Conservation (phyloP, 2,888 invertebrate genomes). For the Aricia artaxerxes region DNA sequence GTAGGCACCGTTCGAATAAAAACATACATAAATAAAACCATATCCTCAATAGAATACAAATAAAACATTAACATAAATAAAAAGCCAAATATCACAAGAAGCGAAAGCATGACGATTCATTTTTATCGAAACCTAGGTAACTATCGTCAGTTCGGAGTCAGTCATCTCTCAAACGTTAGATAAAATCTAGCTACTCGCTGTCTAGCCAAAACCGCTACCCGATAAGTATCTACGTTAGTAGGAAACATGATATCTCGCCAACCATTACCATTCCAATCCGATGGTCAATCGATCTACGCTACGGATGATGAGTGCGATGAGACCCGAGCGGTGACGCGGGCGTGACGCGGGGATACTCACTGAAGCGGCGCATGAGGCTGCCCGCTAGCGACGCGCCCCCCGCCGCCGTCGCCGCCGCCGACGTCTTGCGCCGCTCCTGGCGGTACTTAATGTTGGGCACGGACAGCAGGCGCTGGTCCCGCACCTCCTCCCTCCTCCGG, state of each 20-base stretch:
- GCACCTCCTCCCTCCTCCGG: conserved; percentile 65
- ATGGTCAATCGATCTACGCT: conserved; percentile 59
- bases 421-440: conserved; percentile 79
- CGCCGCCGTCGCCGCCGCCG: conserved; percentile 63
- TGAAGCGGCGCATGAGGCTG: conserved; percentile 90
- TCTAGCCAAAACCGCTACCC: conserved; percentile 57
- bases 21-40: conserved; percentile 23
- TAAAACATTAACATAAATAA: conserved; percentile 63
- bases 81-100: conserved; percentile 77
- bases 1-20: conserved; percentile 15
- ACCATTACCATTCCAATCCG: conserved; percentile 70
- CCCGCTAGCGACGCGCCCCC: conserved; percentile 81
- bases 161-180: conserved; percentile 37
- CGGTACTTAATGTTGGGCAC: conserved; percentile 87
- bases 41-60: conserved; percentile 38
- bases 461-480: conserved; percentile 86
- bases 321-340: conserved; percentile 49
- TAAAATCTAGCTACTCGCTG: conserved; percentile 67
- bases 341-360: conserved; percentile 83
- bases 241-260: conserved; percentile 60
- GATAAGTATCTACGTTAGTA: conserved; percentile 57
- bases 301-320: conserved; percentile 57
- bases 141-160: conserved; percentile 29
- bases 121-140: conserved; percentile 25
- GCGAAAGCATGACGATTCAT: conserved; percentile 60